Conservation (phyloP, 2,113 vertebrate species). For the Gallinago paraguaiae region DNA sequence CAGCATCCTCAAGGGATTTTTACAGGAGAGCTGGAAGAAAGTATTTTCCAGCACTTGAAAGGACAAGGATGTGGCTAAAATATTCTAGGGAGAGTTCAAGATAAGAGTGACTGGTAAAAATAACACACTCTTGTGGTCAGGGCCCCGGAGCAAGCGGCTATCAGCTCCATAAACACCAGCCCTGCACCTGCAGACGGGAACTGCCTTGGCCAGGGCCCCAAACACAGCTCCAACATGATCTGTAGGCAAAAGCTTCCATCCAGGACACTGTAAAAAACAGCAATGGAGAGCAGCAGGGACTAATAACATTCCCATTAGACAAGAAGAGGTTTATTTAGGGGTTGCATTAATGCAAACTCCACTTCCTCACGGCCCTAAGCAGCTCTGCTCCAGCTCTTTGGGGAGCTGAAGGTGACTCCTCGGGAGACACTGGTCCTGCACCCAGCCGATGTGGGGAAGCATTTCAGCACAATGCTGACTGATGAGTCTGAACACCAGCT, state of each 20-base stretch:
- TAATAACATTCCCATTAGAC: background rate
- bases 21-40: background rate
- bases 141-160: fast-evolving
- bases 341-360: background rate
- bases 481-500: background rate
- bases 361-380: background rate
- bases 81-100: background rate
- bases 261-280: fast-evolving
- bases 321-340: background rate
- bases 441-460: background rate
- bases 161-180: background rate
- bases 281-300: background rate
- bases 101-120: background rate
- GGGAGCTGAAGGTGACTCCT: background rate
- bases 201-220: background rate
- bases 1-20: background rate
- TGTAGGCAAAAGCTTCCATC: background rate
- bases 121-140: background rate
- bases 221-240: fast-evolving
- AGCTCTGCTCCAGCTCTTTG: background rate
- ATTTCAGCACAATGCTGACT: background rate
- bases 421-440: fast-evolving
- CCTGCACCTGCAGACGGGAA: background rate
- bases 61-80: background rate
- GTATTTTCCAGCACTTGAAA: background rate